phyloP scores from a whole-genome alignment of 2,888 invertebrate genomes.

The Octodonta nipae region DNA sequence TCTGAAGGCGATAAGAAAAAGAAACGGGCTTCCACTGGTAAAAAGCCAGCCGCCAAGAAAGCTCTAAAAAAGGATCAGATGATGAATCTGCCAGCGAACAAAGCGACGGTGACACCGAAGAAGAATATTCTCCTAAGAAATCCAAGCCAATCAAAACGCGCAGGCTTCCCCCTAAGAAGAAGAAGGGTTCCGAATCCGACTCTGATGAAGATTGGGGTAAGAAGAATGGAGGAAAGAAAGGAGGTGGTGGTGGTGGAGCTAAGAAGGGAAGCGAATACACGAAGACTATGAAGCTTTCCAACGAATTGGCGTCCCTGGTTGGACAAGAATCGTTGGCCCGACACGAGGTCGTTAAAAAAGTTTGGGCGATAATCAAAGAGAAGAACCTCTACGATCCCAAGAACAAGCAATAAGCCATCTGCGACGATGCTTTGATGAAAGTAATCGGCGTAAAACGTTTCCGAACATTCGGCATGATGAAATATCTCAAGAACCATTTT shows the following conservation, averaged over 20 bases:
- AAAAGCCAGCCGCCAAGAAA: conserved; percentile 37
- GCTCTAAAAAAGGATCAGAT: conserved; percentile 40
- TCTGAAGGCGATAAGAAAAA: conserved; percentile 45
- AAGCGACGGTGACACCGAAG: conserved; percentile 41
- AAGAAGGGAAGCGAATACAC: conserved; percentile 68
- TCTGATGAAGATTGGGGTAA: conserved; percentile 58
- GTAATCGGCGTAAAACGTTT: conserved; percentile 86
- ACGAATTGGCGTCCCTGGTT: conserved; percentile 70
- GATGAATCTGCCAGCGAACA: conserved; percentile 39
- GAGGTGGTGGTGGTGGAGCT: conserved; percentile 26
- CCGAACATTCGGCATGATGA: conserved; percentile 94
- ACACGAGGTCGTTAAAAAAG: conserved; percentile 79
- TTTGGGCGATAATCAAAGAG: conserved; percentile 84
- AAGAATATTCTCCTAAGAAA: conserved; percentile 47
- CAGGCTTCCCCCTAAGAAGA: conserved; percentile 46
- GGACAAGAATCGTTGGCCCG: conserved; percentile 74
- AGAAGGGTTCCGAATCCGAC: conserved; percentile 53
- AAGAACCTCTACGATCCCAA: conserved; percentile 82
- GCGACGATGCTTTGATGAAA: conserved; percentile 77
- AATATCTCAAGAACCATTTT: conserved; percentile 85
- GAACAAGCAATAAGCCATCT: conserved; percentile 88
- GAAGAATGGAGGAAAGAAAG: conserved; percentile 41
- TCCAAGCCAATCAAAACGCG: conserved; percentile 40
- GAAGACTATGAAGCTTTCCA: conserved; percentile 68
- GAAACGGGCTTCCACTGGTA: conserved; percentile 41